phyloP scores from a whole-genome alignment of 2,113 vertebrate species.

The Mionectes macconnelli region DNA sequence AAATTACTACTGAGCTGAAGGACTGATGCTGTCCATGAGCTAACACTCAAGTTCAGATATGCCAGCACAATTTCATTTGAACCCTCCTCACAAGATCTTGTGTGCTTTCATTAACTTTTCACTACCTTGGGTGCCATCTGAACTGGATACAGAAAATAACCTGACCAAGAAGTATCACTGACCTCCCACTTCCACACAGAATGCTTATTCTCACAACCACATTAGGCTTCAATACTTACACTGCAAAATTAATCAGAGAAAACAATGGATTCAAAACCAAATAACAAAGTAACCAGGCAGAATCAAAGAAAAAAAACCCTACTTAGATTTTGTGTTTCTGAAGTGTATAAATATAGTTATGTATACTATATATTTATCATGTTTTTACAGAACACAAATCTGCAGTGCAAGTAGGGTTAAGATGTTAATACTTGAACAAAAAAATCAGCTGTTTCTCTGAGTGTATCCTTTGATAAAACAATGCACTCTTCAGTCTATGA shows the following conservation, averaged over 20 bases:
- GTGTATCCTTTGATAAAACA: constrained; percentile 2
- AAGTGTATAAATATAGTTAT: background rate
- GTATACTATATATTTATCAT: background rate
- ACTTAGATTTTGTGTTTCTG: background rate
- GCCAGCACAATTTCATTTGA: background rate
- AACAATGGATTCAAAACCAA: background rate
- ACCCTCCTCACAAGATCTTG: background rate
- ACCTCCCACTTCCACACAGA: background rate
- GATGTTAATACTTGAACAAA: background rate
- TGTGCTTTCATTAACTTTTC: background rate
- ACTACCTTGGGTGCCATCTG: background rate
- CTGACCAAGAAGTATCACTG: background rate
- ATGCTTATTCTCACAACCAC: background rate
- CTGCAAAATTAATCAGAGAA: background rate
- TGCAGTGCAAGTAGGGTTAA: background rate
- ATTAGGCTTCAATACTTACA: background rate
- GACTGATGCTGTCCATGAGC: background rate
- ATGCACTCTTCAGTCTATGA: background rate
- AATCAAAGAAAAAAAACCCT: background rate
- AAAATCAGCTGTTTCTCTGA: background rate
- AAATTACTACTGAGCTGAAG: background rate
- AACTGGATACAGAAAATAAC: background rate
- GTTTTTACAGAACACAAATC: background rate
- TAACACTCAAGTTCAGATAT: background rate
- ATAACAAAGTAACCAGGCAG: background rate